These are phyloP conservation scores for Pantala flavescens DNA, from an alignment of 1,140 invertebrate genomes.

Conservation along the genomic window DNA sequence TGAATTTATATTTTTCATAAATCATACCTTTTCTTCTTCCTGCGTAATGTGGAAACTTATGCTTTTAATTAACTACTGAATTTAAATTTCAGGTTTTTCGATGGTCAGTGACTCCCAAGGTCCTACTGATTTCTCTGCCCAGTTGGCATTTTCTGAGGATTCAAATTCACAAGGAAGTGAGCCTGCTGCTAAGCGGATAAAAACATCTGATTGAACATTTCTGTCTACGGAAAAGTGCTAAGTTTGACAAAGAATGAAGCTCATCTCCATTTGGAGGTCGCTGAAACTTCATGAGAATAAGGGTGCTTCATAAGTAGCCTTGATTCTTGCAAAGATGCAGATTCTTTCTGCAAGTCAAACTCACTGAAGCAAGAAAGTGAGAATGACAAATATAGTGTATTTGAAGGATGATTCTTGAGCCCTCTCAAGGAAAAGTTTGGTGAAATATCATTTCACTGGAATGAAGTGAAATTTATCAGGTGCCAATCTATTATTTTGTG, in stretches of 20 bases:
- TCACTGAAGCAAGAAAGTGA: too few species aligned
- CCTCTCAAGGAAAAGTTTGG: too few species aligned
- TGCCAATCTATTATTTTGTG: too few species aligned
- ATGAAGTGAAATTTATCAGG: too few species aligned
- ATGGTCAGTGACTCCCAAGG: conserved; percentile 81
- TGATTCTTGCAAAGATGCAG: background rate
- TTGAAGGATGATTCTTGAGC: too few species aligned
- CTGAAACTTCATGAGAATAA: background rate
- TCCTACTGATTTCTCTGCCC: conserved; percentile 69
- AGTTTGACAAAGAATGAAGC: background rate
- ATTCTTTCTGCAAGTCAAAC: background rate
- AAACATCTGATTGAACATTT: conserved; percentile 36
- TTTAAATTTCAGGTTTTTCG: conserved; percentile 60
- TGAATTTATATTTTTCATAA: background rate
- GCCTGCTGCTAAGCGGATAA: conserved; percentile 60
- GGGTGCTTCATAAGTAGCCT: background rate
- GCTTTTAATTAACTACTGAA: conserved; percentile 4
- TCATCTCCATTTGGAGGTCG: background rate
- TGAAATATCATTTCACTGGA: too few species aligned
- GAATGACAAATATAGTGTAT: too few species aligned
- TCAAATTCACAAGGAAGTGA: conserved; percentile 81
- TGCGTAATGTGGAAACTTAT: too few species aligned
- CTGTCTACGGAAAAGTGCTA: background rate
- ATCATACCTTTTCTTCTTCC: too few species aligned
- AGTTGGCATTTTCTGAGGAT: conserved; percentile 78